phyloP scores from a whole-genome alignment of 2,113 vertebrate species.

The Heloderma charlesbogerti region DNA sequence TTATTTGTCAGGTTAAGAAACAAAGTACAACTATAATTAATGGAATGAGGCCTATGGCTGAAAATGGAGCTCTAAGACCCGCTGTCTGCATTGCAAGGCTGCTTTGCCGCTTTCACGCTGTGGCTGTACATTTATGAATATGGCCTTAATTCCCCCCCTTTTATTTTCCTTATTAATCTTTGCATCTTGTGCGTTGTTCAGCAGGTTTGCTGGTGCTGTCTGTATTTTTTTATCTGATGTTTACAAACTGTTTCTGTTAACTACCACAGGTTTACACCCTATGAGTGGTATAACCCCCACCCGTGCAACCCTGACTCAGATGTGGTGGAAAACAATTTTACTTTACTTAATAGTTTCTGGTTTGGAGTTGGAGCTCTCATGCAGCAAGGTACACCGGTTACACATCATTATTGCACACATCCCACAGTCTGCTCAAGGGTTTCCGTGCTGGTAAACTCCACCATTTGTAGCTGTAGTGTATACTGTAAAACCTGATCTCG shows the following conservation, averaged over 20 bases:
- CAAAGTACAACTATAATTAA: not conserved
- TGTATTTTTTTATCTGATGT: conserved; percentile 64
- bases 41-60: not conserved
- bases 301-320: conserved; percentile 98
- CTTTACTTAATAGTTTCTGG: conserved; percentile 98
- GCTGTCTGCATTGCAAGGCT: not conserved
- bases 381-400: conserved; percentile 95
- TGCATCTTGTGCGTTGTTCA: conserved; percentile 48
- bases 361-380: conserved; percentile 98
- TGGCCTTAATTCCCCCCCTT: conserved; percentile 18
- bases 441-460: conserved; percentile 85
- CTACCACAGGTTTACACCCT: conserved; percentile 93
- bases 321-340: conserved; percentile 99
- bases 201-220: conserved; percentile 52
- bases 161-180: conserved; percentile 29
- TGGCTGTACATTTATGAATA: conserved; percentile 4
- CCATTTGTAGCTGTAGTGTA: conserved; percentile 59
- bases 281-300: conserved; percentile 99
- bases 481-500: conserved; percentile 72
- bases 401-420: conserved; percentile 74
- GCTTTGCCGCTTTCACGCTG: not conserved
- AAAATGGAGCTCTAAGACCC: not conserved
- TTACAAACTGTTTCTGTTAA: conserved; percentile 82
- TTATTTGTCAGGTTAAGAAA: not conserved
- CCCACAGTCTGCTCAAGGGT: conserved; percentile 82